These are phyloP conservation scores for Prunella strophiata DNA, from an alignment of 2,797 vertebrate genomes.

Conservation along the genomic window DNA sequence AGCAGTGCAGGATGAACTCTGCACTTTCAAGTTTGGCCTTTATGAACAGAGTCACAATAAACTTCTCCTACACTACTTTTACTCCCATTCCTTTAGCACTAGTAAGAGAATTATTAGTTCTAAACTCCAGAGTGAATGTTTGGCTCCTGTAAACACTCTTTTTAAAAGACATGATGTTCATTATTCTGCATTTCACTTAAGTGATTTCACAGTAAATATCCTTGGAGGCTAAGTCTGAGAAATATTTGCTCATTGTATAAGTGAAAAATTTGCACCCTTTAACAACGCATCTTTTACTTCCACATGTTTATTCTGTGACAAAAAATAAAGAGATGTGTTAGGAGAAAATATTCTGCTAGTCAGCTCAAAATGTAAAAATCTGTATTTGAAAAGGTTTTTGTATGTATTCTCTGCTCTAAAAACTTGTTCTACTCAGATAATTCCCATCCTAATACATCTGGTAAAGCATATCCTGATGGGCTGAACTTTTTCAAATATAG, in stretches of 20 bases:
- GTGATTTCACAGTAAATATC: slow-evolving; percentile 41
- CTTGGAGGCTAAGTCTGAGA: neutral
- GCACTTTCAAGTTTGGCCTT: neutral
- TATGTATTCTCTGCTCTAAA: neutral
- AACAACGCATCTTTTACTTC: neutral
- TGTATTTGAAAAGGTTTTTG: neutral
- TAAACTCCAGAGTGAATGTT: neutral
- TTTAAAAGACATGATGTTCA: neutral
- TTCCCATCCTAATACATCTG: neutral
- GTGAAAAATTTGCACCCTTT: neutral
- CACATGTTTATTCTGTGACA: neutral
- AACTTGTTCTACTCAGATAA: neutral
- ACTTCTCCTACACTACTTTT: neutral
- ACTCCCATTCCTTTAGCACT: neutral
- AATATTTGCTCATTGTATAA: neutral
- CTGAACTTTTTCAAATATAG: neutral
- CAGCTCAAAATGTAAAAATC: neutral
- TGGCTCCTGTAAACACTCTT: neutral
- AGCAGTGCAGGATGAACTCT: neutral
- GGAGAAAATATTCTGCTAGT: neutral
- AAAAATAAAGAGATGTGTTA: neutral
- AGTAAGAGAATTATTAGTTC: neutral
- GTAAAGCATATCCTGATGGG: neutral
- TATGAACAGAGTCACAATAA: neutral
- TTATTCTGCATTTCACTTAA: neutral